Conservation (phyloP, 1,140 invertebrate genomes). For the Ips typographus region DNA sequence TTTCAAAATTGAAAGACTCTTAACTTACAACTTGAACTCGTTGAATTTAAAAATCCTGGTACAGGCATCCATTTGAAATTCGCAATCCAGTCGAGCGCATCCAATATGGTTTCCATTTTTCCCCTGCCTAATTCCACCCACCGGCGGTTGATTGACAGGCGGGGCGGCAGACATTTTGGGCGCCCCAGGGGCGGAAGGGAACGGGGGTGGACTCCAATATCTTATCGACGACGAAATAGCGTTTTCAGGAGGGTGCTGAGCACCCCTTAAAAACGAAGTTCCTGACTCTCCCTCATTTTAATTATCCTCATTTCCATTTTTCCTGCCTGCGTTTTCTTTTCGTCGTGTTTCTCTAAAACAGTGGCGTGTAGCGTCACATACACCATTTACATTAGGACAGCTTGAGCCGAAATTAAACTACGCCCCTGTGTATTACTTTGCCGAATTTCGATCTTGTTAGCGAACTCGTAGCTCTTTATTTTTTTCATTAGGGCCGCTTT, state of each 20-base stretch:
- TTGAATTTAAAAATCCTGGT: too few relatives aligned
- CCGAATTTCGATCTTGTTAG: conserved; percentile 42
- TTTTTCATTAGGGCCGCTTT: conserved; percentile 40
- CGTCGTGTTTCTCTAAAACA: too few relatives aligned
- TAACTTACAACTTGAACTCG: too few relatives aligned
- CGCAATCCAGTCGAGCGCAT: not conserved
- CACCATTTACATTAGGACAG: conserved; percentile 34
- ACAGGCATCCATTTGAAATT: too few relatives aligned
- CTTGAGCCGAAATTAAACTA: not conserved
- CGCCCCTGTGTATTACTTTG: conserved; percentile 32
- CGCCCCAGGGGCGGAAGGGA: too few relatives aligned
- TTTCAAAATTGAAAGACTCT: too few relatives aligned
- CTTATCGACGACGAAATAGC: conserved; percentile 22
- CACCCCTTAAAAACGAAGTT: conserved; percentile 26
- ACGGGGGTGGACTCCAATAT: not conserved
- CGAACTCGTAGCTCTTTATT: conserved; percentile 37
- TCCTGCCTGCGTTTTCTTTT: too few relatives aligned
- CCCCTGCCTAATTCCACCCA: not conserved
- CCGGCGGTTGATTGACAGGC: conserved; percentile 7
- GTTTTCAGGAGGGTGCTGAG: conserved; percentile 16
- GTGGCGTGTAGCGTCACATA: not conserved
- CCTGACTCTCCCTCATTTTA: conserved; percentile 15
- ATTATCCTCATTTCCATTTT: too few relatives aligned
- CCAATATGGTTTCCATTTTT: conserved; percentile 14
- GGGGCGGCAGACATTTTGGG: conserved; percentile 6